Base-by-base conservation (phyloP, 2,888 invertebrate species). In the Augochlorella aurata region DNA sequence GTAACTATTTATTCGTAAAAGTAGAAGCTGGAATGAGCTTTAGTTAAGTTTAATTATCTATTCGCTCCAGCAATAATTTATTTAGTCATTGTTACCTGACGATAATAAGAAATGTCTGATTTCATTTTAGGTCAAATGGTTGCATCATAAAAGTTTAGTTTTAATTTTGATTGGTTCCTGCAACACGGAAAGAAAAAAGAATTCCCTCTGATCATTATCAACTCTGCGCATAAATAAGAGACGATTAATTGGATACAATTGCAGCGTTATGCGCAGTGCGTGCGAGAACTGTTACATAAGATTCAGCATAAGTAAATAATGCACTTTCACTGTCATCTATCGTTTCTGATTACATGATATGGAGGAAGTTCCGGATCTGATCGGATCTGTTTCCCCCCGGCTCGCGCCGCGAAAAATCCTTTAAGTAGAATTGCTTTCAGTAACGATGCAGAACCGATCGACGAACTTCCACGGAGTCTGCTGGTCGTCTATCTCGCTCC, bases 311-410 rank as follows among this genome's bases (percentile, higher is more conserved):
- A 84, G 79, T 73, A 78, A 79, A 77, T 77, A 79, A 77, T 72
- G 78, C 72, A 70, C 86, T 87, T 86, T 86, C 87, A 87, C 87
- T 87, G 87, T 84, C 82, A 87, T 86, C 79, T 82, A 82, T 58
- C 82, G 76, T 77, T 80, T 82, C 79, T 77, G 73, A 68, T 82
- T 77, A 79, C 82, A 77, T 54, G 83, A 82, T 61, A 80, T 50
- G 77, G 77, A 79, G 74, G 63, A 86, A 80, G 78, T 86, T 80
- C 67, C 79, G 84, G 82, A 84, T 84, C 70, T 73, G 75, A 76
- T 70, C 72, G 52, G 47, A 71, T 67, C 61, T 76, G 18, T 68
- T 78, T 78, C 77, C 85, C 45, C 63, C 14, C 29, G 50, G 24
- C 49, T 58, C 21, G 10, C 67, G 18, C 8, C 38, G 14, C 38